Conservation (phyloP, 2,888 invertebrate species). For the Ashinkailepas kermadecensis region DNA sequence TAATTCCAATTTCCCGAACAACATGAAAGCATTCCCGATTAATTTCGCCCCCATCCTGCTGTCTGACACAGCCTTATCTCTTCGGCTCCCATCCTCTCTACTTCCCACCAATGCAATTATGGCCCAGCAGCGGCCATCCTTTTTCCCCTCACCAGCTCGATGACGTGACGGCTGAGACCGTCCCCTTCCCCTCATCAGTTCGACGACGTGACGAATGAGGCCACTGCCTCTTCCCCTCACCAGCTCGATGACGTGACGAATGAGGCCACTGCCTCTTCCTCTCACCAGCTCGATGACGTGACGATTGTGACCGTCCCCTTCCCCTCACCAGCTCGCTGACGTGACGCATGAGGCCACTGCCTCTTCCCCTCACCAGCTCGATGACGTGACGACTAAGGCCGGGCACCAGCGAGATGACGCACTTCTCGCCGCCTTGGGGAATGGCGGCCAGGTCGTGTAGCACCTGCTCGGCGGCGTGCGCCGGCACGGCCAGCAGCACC, state of each 20-base stretch:
- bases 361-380: neutral
- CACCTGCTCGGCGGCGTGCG: neutral
- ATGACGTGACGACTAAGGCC: neutral
- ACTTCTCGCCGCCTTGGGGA: neutral
- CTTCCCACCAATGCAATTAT: neutral
- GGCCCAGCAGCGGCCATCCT: neutral
- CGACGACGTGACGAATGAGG: too few species aligned
- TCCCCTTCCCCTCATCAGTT: too few species aligned
- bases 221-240: neutral
- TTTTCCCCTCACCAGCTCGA: neutral
- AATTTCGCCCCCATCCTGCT: too few species aligned
- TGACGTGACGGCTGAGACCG: neutral
- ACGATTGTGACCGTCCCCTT: neutral
- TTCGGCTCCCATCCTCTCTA: too few species aligned
- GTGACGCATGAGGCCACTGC: neutral
- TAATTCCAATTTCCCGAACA: too few species aligned
- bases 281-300: neutral
- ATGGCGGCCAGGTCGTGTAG: neutral
- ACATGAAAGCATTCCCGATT: too few species aligned
- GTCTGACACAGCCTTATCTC: too few species aligned
- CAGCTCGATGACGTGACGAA: neutral
- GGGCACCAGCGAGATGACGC: constrained; percentile 19
- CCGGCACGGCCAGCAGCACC: constrained; percentile 14
- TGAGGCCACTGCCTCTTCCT: neutral
- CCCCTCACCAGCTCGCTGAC: too few species aligned